phyloP scores from a whole-genome alignment of 2,113 vertebrate genomes.

The Donacobius atricapilla region DNA sequence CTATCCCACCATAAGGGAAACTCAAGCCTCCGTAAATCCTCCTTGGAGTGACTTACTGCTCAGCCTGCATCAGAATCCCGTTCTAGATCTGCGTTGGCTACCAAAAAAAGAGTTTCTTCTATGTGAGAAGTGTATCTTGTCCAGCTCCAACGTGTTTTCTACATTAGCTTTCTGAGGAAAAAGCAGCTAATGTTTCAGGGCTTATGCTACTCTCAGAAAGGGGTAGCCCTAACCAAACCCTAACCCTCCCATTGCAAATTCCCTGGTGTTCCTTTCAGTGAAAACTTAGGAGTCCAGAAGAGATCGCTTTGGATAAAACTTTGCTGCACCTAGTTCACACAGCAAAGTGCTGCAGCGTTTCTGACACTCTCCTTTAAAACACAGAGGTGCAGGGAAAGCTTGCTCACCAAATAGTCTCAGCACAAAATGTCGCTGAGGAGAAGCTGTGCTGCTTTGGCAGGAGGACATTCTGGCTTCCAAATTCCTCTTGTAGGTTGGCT shows the following conservation, averaged over 20 bases:
- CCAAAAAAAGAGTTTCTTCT: not conserved
- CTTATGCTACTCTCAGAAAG: not conserved
- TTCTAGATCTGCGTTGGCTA: not conserved
- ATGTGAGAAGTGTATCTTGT: not conserved
- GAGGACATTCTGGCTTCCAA: constrained; percentile 50
- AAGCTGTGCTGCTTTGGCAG: constrained; percentile 27
- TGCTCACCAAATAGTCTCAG: not conserved
- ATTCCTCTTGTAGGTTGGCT: constrained; percentile 48
- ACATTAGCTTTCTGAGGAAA: not conserved
- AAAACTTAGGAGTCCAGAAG: not conserved
- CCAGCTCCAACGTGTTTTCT: not conserved
- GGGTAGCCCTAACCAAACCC: not conserved
- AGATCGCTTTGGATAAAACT: not conserved
- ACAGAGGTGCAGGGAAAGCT: not conserved
- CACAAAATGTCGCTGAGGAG: not conserved
- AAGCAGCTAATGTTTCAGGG: not conserved
- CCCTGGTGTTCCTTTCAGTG: not conserved
- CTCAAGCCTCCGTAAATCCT: constrained; percentile 26
- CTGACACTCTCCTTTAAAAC: not conserved
- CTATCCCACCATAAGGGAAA: constrained; percentile 40
- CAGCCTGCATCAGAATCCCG: not conserved
- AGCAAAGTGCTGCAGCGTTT: not conserved
- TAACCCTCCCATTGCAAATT: not conserved
- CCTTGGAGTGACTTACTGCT: constrained; percentile 22
- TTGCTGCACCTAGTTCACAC: not conserved